Evolutionary conservation across 1,140 invertebrate genomes (phyloP).

Genomic region (Scaptomyza graminum): DNA sequence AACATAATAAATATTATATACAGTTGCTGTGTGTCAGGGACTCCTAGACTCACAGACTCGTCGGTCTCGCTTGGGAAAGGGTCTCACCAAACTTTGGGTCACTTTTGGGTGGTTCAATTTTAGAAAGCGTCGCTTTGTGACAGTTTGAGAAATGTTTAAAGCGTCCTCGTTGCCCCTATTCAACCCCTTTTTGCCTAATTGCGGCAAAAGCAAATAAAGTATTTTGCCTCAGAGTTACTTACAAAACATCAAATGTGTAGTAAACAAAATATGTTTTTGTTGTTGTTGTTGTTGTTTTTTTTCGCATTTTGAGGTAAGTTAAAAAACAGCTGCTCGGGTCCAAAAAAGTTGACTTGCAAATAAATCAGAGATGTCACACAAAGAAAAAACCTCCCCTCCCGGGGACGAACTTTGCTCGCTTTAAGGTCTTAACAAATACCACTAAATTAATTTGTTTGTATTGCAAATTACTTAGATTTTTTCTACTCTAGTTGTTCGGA

Average conservation of each 20-base stretch:
- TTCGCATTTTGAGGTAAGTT: conserved; percentile 12
- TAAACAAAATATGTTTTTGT: conserved; percentile 12
- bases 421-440: not conserved
- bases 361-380: not conserved
- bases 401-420: too few species aligned
- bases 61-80: conserved; percentile 13
- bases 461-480: conserved; percentile 3
- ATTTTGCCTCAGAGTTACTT: conserved; percentile 24
- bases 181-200: conserved; percentile 52
- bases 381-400: not conserved
- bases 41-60: conserved; percentile 2
- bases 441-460: conserved; percentile 6
- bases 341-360: not conserved
- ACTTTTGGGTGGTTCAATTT: conserved; percentile 40
- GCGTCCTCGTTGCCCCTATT: not conserved
- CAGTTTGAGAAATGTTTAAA: conserved; percentile 65
- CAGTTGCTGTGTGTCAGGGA: conserved; percentile 63
- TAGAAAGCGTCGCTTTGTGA: conserved; percentile 37
- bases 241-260: conserved; percentile 4
- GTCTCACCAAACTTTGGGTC: not conserved
- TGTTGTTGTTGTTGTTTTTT: not conserved
- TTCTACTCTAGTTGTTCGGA: not conserved
- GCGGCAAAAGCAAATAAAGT: conserved; percentile 44
- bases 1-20: conserved; percentile 83
- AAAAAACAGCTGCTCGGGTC: too few species aligned